Base-by-base conservation (phyloP, 2,888 invertebrate species). In the Leistus spinibarbis region DNA sequence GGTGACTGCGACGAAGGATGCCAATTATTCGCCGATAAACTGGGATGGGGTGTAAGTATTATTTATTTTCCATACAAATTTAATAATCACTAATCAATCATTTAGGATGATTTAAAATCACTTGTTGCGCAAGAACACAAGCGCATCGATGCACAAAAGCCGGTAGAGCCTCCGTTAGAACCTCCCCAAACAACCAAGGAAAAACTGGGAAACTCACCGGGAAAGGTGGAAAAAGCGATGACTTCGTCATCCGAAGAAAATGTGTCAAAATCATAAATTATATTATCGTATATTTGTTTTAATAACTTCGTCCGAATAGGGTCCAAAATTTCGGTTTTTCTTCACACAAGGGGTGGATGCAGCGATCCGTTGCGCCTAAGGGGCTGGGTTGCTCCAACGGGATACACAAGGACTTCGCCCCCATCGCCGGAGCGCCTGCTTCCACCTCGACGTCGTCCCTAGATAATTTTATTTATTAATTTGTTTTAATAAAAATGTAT, bases 391-490 rank as follows among this genome's bases (percentile, higher is more conserved):
- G 99, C 66, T 95, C 90, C 85, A 98, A 94, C 2, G 99, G 99
- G 82, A 99, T 95, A 85, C 99, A 99, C n/a, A 99, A 89, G 7
- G 96, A 93, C 86, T 99, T 99, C 5, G 99, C 99, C 56, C 99
- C 99, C 98, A 99, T 99, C 0, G 98, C 92, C 22, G 98, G 96
- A 20, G 94, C 95, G 76, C 95, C 96, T 69, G 92, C 89, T 76
- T 94, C 93, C 63, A 85, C 88, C 76, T 90, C 88, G 0, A 80
- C 89, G 69, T 92, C 91, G 76, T 89, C 91, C 82, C 93, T 94
- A 85, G 7, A 10, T 5, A 5, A 40, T 40, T 40, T 40, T 40
- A 40, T 40, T 40, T 57, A 27, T 9, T 70, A 70, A 70, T 65
- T 53, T 40, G 7, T 40, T 40, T 40, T 40, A 40, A 40, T 40